phyloP scores from a whole-genome alignment of 2,797 vertebrate genomes.

The Pygocentrus nattereri region DNA sequence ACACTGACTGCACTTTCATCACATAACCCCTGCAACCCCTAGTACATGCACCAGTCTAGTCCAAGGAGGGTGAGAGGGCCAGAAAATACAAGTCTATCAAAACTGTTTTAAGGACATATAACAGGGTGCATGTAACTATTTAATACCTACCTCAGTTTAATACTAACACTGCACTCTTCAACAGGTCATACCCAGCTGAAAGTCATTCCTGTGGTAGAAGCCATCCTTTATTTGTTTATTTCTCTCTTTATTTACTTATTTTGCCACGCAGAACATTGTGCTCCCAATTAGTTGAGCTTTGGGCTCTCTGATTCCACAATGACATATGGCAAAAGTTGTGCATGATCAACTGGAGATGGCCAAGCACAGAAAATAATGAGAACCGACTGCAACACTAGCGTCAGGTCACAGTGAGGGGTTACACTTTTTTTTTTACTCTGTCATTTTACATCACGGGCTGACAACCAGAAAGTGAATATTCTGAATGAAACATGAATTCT shows the following conservation, averaged over 20 bases:
- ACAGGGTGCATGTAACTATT: too few relatives aligned
- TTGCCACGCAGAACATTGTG: constrained; percentile 29
- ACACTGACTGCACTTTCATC: too few relatives aligned
- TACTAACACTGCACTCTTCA: not conserved
- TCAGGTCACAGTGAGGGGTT: constrained; percentile 32
- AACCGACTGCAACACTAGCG: constrained; percentile 23
- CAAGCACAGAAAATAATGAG: constrained; percentile 53
- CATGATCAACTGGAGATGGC: constrained; percentile 42
- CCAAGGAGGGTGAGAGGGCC: too few relatives aligned
- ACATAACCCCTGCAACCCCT: too few relatives aligned
- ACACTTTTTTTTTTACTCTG: constrained; percentile 23
- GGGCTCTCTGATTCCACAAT: constrained; percentile 25
- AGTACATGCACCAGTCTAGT: too few relatives aligned
- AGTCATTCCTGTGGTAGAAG: not conserved
- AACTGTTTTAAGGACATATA: too few relatives aligned
- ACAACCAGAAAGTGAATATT: not conserved
- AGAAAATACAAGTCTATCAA: too few relatives aligned
- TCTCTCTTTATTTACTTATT: constrained; percentile 19
- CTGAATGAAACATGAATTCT: not conserved
- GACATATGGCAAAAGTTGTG: constrained; percentile 47
- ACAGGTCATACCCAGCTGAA: not conserved
- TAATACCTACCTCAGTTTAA: not conserved
- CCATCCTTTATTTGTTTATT: not conserved
- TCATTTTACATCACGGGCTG: constrained; percentile 14
- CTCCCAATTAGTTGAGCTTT: constrained; percentile 41